A percentile compares a stretch with the other conserved stretches of the same genome.
Conservation (phyloP, 2,113 vertebrate genomes). For the Lathamus discolor region DNA sequence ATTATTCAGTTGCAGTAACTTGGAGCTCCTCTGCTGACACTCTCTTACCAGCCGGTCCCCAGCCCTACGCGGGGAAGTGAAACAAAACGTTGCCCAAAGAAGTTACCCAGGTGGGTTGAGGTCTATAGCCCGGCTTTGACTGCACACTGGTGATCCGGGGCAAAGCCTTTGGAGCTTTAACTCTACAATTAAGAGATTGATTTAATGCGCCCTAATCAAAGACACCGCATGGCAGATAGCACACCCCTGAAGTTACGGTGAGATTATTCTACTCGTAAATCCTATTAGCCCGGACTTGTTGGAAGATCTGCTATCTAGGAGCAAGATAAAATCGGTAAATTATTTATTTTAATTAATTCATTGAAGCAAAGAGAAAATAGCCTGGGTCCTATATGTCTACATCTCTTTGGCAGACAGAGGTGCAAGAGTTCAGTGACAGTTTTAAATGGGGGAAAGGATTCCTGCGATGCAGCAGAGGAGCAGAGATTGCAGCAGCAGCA, state of each 20-base stretch:
- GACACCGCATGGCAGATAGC: not conserved
- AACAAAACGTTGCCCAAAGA: not conserved
- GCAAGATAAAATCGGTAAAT: not conserved
- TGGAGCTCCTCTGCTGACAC: not conserved
- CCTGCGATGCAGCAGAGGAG: not conserved
- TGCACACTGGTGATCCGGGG: not conserved
- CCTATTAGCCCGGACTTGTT: not conserved
- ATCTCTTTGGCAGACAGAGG: not conserved
- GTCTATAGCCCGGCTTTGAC: not conserved
- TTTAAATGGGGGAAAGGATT: not conserved
- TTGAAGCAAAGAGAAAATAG: conserved; percentile 3
- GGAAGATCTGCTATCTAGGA: not conserved
- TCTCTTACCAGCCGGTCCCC: not conserved
- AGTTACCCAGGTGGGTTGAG: not conserved
- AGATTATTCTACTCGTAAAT: not conserved
- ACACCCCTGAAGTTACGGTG: not conserved
- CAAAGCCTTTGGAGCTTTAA: not conserved
- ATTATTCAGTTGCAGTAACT: conserved; percentile 17
- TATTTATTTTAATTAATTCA: conserved; percentile 19
- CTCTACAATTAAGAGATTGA: not conserved
- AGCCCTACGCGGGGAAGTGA: not conserved
- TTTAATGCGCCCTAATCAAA: not conserved
- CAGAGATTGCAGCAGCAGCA: not conserved
- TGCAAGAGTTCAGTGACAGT: not conserved
- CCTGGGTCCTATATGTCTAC: not conserved